Evolutionary conservation across 1,140 invertebrate genomes (phyloP), one percentile per base, ranked within the genome.

Genomic region (Mycetomoellerius zeteki): DNA sequence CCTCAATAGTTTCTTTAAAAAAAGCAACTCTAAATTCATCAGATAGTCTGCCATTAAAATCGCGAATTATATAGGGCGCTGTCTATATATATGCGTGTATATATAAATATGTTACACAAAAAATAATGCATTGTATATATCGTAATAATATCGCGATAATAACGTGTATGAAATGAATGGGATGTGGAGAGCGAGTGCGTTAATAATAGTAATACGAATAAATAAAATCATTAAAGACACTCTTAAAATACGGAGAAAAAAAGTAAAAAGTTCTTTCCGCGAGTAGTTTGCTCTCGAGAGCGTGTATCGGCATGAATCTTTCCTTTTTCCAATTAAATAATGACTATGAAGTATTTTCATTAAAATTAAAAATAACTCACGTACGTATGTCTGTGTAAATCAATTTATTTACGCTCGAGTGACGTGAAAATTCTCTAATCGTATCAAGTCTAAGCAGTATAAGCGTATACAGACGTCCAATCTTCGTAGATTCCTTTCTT

Each of bases 211-310:
- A 82, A 82, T 37, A 82, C 27, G 24, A 82, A 56, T 73, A 82
- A 82, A 82, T 14, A 24, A 73, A 69, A 72, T 82, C 52, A 72
- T 50, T 81, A 81, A 43, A 72, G 21, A 69, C 75, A 78, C 60
- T 30, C 10, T 58, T 24, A 60, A 43, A 19, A 58, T 58, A 71
- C 21, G 47, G 3, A 50, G 24, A 30, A 24, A 43, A 71, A 58
- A 47, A 24, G 14, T 21, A 67, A 80, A 10, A 3, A 27, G 1
- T 82, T 30, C 8, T 67, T 10, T 67, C 19, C 71, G 37, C 33
- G 37, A 81, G 5, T 43, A 72, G 12, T 7, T 27, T 24, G 33
- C 12, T 81, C 30, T 37, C 21, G 37, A 16, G 78, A 82, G 64
- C 64, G 62, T 80, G n/a, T 4, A 71, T 33, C 56, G 65, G 10